phyloP scores from a whole-genome alignment of 1,140 invertebrate species.

The Homarus americanus region DNA sequence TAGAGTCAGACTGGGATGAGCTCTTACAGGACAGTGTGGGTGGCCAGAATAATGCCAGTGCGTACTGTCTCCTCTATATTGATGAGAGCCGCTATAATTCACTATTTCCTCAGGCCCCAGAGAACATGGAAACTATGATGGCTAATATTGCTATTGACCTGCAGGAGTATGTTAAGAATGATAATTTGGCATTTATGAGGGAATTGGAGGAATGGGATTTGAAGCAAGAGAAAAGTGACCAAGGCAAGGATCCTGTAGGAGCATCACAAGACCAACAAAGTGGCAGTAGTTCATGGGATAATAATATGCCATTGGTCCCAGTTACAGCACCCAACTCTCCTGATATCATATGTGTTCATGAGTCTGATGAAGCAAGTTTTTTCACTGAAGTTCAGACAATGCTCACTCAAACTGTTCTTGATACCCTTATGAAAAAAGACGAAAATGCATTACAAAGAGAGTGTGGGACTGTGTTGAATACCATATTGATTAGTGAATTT shows the following conservation, averaged over 20 bases:
- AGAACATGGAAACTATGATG: constrained; percentile 44
- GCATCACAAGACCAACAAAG: constrained; percentile 12
- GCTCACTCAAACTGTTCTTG: constrained; percentile 41
- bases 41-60: constrained; percentile 80
- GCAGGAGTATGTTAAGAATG: constrained; percentile 77
- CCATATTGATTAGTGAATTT: constrained; percentile 47
- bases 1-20: constrained; percentile 80
- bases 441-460: not conserved
- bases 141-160: constrained; percentile 77
- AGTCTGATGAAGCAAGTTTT: constrained; percentile 58
- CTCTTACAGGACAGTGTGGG: constrained; percentile 80
- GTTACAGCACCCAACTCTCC: constrained; percentile 67
- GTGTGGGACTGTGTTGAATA: constrained; percentile 33
- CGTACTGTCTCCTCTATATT: constrained; percentile 81
- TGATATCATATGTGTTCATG: constrained; percentile 49
- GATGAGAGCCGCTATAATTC: constrained; percentile 76
- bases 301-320: constrained; percentile 43
- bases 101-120: constrained; percentile 51
- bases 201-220: constrained; percentile 79
- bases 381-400: constrained; percentile 57
- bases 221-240: constrained; percentile 74
- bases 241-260: constrained; percentile 12
- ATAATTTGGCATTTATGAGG: constrained; percentile 78
- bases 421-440: constrained; percentile 23
- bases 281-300: constrained; percentile 36